These are phyloP conservation scores for Sebastes kiyomatsui DNA, from an alignment of 2,797 vertebrate genomes.

Conservation along the genomic window DNA sequence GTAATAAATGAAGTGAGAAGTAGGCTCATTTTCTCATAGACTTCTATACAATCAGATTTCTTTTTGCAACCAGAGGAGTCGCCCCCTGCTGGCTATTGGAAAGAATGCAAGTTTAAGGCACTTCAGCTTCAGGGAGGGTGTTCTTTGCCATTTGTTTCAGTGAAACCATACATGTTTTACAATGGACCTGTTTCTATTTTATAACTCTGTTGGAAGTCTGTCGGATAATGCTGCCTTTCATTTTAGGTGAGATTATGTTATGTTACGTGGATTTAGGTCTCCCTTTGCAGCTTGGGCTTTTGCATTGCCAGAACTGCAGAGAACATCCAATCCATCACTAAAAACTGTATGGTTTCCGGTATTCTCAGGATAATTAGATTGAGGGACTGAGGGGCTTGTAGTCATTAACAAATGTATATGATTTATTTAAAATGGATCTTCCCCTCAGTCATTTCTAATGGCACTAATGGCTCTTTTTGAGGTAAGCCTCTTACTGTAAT, in stretches of 20 bases:
- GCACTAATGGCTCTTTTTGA: background rate
- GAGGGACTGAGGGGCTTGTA: background rate
- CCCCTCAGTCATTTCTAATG: background rate
- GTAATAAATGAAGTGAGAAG: no score
- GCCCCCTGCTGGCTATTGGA: no score
- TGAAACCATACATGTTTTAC: background rate
- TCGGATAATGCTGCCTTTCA: background rate
- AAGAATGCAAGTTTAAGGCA: no score
- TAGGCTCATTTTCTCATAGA: no score
- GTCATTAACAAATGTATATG: conserved; percentile 17
- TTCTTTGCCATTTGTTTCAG: background rate
- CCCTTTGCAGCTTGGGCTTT: background rate
- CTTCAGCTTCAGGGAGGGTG: no score
- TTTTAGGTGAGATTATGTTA: background rate
- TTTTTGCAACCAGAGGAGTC: no score
- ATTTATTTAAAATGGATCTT: conserved; percentile 16
- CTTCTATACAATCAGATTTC: no score
- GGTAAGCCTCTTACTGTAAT: background rate
- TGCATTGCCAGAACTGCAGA: background rate
- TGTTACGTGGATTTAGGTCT: background rate
- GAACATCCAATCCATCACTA: conserved; percentile 6
- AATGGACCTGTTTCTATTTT: background rate
- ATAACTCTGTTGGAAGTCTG: background rate
- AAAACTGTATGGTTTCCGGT: background rate
- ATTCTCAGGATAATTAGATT: conserved; percentile 1